Conservation (phyloP, 2,113 vertebrate species). For the Petaurus breviceps region DNA sequence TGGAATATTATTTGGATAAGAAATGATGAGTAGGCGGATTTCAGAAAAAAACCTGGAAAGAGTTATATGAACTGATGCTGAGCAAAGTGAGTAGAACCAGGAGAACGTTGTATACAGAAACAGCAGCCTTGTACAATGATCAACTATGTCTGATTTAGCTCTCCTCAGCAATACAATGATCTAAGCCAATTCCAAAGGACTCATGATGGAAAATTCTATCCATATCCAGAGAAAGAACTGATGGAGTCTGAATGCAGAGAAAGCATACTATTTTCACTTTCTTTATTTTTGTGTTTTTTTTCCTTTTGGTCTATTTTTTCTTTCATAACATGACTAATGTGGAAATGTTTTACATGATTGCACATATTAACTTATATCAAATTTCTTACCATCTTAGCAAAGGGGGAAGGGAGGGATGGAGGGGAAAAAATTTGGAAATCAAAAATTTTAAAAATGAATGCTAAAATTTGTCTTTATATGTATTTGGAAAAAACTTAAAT, state of each 20-base stretch:
- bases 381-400: neutral
- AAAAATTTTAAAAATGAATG: neutral
- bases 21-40: neutral
- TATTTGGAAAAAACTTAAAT: neutral
- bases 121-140: neutral
- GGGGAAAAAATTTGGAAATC: neutral
- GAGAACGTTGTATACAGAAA: neutral
- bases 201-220: neutral
- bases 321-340: neutral
- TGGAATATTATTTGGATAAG: neutral
- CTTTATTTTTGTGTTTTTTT: neutral
- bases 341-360: neutral
- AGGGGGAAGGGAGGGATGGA: neutral
- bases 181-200: neutral
- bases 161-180: neutral
- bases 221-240: neutral
- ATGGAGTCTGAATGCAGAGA: neutral
- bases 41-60: neutral
- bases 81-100: neutral
- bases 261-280: neutral
- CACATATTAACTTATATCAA: neutral
- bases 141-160: neutral
- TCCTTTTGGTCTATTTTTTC: neutral
- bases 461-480: neutral
- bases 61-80: neutral